Percentiles rank a stretch among this genome's conserved stretches.
Evolutionary conservation across 2,888 invertebrate genomes (phyloP).

Genomic region (Acanthococcus lagerstroemiae): DNA sequence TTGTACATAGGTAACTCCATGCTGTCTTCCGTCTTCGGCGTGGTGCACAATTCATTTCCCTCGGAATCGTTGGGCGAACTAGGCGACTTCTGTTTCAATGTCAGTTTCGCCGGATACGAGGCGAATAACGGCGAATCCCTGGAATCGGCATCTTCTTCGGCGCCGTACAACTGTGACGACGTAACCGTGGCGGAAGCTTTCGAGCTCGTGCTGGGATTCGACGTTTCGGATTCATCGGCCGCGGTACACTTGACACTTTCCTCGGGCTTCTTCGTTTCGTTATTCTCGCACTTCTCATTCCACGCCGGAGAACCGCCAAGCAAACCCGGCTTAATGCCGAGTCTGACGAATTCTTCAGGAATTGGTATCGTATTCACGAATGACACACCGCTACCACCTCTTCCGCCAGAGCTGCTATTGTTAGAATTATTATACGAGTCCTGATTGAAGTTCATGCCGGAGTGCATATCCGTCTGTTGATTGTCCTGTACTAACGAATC

Average conservation of each 20-base stretch:
- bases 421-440: neutral
- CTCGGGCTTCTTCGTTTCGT: neutral
- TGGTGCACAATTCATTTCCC: neutral
- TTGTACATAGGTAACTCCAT: constrained; percentile 36
- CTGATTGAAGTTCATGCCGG: neutral
- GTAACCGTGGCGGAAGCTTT: neutral
- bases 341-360: constrained; percentile 14
- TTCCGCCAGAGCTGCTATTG: neutral
- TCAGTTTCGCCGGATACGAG: neutral
- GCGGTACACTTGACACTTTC: neutral
- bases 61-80: constrained; percentile 9
- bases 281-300: constrained; percentile 1
- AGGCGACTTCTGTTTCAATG: constrained; percentile 9
- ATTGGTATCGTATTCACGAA: constrained; percentile 20
- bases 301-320: constrained; percentile 17
- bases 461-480: constrained; percentile 32
- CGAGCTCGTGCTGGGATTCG: neutral
- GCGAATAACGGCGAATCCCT: neutral
- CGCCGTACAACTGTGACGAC: neutral
- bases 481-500: constrained; percentile 41
- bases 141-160: neutral
- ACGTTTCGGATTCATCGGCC: neutral
- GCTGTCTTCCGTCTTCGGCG: constrained; percentile 30
- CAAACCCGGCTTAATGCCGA: constrained; percentile 25
- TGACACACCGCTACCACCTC: constrained; percentile 13